Evolutionary conservation across 2,888 invertebrate species (phyloP).

Genomic region (Sinhomidia bicolor): DNA sequence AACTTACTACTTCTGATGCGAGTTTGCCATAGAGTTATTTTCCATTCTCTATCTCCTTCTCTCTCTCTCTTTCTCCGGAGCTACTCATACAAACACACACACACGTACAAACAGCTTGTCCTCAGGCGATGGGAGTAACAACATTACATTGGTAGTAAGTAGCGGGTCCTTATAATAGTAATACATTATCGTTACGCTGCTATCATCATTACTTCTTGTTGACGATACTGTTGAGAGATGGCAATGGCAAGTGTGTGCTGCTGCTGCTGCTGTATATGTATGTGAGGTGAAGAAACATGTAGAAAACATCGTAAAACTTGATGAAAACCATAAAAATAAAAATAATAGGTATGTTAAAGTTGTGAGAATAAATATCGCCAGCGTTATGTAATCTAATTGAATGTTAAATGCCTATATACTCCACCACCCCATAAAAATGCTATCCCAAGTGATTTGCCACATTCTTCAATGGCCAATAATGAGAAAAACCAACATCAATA

Average conservation of each 20-base stretch:
- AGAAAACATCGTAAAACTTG: background rate
- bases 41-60: too few relatives aligned
- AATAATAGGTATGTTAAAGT: background rate
- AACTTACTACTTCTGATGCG: background rate
- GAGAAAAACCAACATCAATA: conserved; percentile 17
- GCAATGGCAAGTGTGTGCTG: background rate
- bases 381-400: conserved; percentile 14
- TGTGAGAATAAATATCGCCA: too few relatives aligned
- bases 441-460: background rate
- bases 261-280: too few relatives aligned
- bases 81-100: background rate
- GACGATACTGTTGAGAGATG: background rate
- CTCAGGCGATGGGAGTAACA: background rate
- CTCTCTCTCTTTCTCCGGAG: background rate
- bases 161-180: background rate
- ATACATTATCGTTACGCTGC: too few relatives aligned
- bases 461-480: background rate
- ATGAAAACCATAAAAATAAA: background rate
- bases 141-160: background rate
- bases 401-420: too few relatives aligned
- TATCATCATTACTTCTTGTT: conserved; percentile 8
- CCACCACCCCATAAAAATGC: too few relatives aligned
- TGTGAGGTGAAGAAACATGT: too few relatives aligned
- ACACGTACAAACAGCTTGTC: background rate
- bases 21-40: too few relatives aligned